Base-by-base conservation (phyloP, 2,113 vertebrate genomes). In the Gambusia holbrooki region DNA sequence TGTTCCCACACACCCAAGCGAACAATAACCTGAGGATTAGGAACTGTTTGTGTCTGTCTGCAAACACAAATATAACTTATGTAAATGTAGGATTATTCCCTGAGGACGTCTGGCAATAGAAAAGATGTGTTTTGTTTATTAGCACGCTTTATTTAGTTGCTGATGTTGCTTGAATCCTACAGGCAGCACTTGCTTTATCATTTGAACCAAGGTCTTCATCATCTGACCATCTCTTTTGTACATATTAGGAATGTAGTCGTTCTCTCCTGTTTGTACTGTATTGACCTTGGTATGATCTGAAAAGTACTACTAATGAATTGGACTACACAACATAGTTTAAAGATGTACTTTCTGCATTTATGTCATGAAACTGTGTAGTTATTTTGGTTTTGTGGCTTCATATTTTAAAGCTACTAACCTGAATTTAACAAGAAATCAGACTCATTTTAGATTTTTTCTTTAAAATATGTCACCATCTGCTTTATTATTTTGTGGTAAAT, bases 1-100 rank as follows among this genome's bases (percentile, higher is more conserved):
- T 68, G 58, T n/a, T 54, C 30, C 0, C 29, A 61, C 60, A 71
- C 65, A 73, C 15, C 75, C 73, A 25, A 69, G 77, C 19, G 4
- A 40, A 25, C n/a, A 78, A 22, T 35, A 11, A 73, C 25, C 33
- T n/a, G 33, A 63, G 69, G 27, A 87, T 79, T 72, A 85, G 77
- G 28, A 63, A 81, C 84, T 9, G 48, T 76, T 79, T 84, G 71
- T 73, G 74, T 78, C 71, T 62, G 84, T 88, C 79, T 65, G 37
- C 71, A 45, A 32, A 42, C 76, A 74, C 69, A 69, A 11, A 3
- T 65, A 63, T 72, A 58, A 81, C 84, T 79, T 83, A 70, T 77
- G 73, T 72, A 71, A 84, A 73, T 42, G 32, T 77, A 8, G 14
- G 14, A 70, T 75, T 88, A 60, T 45, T 63, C 62, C 61, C 13